These are phyloP conservation scores for Syngnathus acus DNA, from an alignment of 2,797 vertebrate genomes.

Conservation along the genomic window DNA sequence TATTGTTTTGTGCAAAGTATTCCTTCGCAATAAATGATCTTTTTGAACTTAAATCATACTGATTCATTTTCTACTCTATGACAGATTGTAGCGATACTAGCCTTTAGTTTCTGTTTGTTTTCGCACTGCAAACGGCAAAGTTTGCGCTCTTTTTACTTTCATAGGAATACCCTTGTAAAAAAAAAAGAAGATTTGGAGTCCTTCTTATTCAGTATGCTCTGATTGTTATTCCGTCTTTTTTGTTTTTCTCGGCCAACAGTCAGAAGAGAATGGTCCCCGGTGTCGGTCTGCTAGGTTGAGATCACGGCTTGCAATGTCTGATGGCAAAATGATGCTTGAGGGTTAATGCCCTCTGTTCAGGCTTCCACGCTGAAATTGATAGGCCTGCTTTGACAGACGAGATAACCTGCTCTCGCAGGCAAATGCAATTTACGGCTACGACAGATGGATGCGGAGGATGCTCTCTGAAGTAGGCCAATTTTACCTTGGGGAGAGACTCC, in stretches of 20 bases:
- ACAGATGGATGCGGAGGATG: conserved; percentile 59
- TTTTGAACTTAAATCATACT: background rate
- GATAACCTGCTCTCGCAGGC: conserved; percentile 50
- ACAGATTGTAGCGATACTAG: background rate
- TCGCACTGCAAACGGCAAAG: background rate
- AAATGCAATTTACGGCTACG: conserved; percentile 47
- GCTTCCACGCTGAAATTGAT: conserved; percentile 47
- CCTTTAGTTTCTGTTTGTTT: background rate
- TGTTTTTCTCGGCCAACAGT: conserved; percentile 22
- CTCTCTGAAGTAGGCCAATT: conserved; percentile 57
- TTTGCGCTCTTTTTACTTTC: background rate
- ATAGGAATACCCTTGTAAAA: background rate
- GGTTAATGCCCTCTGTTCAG: conserved; percentile 55
- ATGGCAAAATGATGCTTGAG: conserved; percentile 38
- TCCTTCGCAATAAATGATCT: background rate
- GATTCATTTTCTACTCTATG: background rate
- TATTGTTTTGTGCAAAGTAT: too few species aligned
- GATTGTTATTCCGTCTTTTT: conserved; percentile 21
- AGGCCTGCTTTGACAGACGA: conserved; percentile 55
- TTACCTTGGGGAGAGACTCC: conserved; percentile 52
- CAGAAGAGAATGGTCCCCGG: conserved; percentile 27
- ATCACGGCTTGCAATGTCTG: conserved; percentile 40
- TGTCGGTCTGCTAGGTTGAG: conserved; percentile 38
- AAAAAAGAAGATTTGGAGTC: background rate
- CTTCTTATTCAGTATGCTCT: conserved; percentile 6